Conservation (phyloP, 1,140 invertebrate species). For the Hyles vespertilio region DNA sequence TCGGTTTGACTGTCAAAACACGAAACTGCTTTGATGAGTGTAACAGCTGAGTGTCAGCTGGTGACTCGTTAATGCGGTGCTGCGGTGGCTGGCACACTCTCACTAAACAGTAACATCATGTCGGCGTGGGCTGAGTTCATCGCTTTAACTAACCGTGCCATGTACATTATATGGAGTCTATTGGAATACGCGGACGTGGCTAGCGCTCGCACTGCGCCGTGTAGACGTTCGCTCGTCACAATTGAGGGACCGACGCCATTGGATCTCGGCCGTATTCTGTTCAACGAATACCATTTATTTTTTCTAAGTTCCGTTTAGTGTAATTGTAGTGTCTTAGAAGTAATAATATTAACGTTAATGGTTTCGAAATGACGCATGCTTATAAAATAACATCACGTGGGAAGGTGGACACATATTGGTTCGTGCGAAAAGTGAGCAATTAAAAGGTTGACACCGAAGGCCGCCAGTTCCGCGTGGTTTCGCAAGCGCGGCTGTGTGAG, state of each 20-base stretch:
- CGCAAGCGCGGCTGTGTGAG: conserved; percentile 31
- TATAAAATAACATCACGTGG: neutral
- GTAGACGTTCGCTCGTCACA: conserved; percentile 40
- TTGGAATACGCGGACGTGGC: conserved; percentile 34
- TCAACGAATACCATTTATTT: too few relatives aligned
- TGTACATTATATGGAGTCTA: conserved; percentile 28
- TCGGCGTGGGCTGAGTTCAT: conserved; percentile 37
- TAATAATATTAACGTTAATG: too few relatives aligned
- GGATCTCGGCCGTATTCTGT: too few relatives aligned
- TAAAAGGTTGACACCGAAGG: conserved; percentile 67
- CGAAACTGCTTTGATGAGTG: conserved; percentile 37
- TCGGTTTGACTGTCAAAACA: conserved; percentile 33
- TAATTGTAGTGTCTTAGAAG: too few relatives aligned
- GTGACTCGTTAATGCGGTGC: conserved; percentile 8
- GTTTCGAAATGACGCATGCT: too few relatives aligned
- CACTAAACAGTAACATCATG: conserved; percentile 23
- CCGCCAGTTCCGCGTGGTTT: conserved; percentile 59
- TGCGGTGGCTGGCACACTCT: conserved; percentile 15
- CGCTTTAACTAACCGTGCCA: conserved; percentile 33
- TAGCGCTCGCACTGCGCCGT: conserved; percentile 6
- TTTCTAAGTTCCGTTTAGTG: too few relatives aligned
- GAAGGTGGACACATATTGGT: neutral
- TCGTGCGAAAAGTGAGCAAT: conserved; percentile 47
- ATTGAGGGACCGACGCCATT: conserved; percentile 37
- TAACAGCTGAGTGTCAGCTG: conserved; percentile 60